Percentiles rank a stretch among this genome's conserved stretches.
phyloP scores from a whole-genome alignment of 2,113 vertebrate species.

The Atrichornis clamosus region DNA sequence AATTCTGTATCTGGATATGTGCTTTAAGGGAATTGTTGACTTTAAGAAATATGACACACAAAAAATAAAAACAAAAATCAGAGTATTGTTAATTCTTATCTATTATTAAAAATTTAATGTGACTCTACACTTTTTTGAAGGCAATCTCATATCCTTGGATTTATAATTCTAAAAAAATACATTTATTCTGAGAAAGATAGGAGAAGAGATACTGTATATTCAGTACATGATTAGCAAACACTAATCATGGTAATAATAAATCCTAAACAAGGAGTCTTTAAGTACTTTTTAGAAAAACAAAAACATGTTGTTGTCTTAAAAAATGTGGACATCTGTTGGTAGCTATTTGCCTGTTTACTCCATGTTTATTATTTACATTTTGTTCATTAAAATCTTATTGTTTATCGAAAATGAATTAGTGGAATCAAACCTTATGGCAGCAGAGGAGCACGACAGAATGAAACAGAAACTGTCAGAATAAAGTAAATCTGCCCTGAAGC shows the following conservation, averaged over 20 bases:
- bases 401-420: neutral
- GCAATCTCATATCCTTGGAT: neutral
- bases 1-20: neutral
- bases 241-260: neutral
- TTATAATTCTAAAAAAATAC: neutral
- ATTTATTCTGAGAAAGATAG: neutral
- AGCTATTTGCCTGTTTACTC: neutral
- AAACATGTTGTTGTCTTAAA: neutral
- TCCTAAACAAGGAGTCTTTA: neutral
- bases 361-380: neutral
- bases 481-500: neutral
- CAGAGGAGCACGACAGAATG: neutral
- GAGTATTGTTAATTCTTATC: neutral
- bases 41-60: neutral
- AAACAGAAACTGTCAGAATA: neutral
- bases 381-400: neutral
- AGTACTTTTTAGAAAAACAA: neutral
- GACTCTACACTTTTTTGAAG: neutral
- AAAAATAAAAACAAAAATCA: neutral
- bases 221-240: neutral
- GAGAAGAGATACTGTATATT: accelerated
- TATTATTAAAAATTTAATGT: neutral
- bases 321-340: neutral
- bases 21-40: neutral
- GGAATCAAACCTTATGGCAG: neutral